A percentile compares a stretch with the other conserved stretches of the same genome.
These are phyloP conservation scores for Diplolepis rosae DNA, from an alignment of 2,888 invertebrate genomes.

Conservation along the genomic window DNA sequence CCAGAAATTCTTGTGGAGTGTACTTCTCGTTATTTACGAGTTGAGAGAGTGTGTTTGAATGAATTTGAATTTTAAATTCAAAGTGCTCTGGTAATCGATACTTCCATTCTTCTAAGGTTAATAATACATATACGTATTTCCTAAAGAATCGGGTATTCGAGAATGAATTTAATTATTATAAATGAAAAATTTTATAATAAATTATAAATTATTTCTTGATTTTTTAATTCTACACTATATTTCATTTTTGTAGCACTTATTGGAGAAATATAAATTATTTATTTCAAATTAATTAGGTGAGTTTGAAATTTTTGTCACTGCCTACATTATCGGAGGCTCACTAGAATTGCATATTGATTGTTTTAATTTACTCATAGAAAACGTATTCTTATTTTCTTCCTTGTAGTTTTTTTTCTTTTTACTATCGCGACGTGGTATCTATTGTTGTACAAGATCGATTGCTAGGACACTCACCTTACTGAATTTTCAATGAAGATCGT, in stretches of 20 bases:
- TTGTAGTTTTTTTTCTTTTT: not conserved
- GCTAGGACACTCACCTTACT: conserved; percentile 21
- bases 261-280: too few relatives aligned
- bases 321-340: too few relatives aligned
- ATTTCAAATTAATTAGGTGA: too few relatives aligned
- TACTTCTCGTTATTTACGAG: too few relatives aligned
- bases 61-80: too few relatives aligned
- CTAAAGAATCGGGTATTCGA: not conserved
- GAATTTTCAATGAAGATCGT: conserved; percentile 28
- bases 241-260: not conserved
- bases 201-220: not conserved
- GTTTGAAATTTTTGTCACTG: too few relatives aligned
- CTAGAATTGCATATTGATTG: too few relatives aligned
- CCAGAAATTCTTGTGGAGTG: too few relatives aligned
- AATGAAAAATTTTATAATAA: too few relatives aligned
- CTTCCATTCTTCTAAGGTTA: not conserved
- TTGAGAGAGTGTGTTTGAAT: too few relatives aligned
- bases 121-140: not conserved
- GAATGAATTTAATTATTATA: not conserved
- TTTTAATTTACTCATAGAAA: too few relatives aligned
- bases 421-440: not conserved
- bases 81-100: not conserved
- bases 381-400: too few relatives aligned
- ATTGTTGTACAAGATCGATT: conserved; percentile 27
- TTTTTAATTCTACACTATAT: not conserved